A percentile compares a stretch with the other conserved stretches of the same genome.
These are phyloP conservation scores for Cheilosia urbana DNA, from an alignment of 2,888 invertebrate species.

Conservation along the genomic window DNA sequence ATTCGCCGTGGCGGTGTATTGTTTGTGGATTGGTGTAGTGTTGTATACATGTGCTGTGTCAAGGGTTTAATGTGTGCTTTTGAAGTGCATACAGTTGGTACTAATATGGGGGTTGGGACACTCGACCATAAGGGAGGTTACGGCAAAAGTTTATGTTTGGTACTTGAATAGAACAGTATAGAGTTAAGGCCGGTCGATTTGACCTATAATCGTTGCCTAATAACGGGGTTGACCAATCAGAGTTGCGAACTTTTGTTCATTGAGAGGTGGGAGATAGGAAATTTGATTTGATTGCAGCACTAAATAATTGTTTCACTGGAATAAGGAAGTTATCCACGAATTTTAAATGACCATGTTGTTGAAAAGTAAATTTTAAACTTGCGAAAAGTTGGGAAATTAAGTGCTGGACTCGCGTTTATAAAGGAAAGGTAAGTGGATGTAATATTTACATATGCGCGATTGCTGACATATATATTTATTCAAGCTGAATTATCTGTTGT, in stretches of 20 bases:
- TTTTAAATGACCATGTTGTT: not conserved
- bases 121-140: conserved; percentile 1
- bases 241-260: conserved; percentile 37
- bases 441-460: too few species aligned
- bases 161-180: conserved; percentile 47
- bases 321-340: conserved; percentile 5
- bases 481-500: not conserved
- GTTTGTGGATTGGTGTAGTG: not conserved
- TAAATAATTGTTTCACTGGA: conserved; percentile 13
- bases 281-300: conserved; percentile 23
- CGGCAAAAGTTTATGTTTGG: conserved; percentile 26
- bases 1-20: conserved; percentile 11
- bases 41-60: conserved; percentile 4
- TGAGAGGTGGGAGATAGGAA: not conserved
- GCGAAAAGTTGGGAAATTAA: not conserved
- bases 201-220: conserved; percentile 71
- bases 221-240: conserved; percentile 64
- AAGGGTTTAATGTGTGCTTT: conserved; percentile 49
- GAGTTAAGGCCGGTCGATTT: conserved; percentile 50
- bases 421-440: not conserved
- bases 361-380: not conserved
- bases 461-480: not conserved
- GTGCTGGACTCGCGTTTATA: not conserved
- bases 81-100: conserved; percentile 35
- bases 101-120: conserved; percentile 22